Evolutionary conservation across 2,888 invertebrate species (phyloP).

Genomic region (Priocnemis perturbator): DNA sequence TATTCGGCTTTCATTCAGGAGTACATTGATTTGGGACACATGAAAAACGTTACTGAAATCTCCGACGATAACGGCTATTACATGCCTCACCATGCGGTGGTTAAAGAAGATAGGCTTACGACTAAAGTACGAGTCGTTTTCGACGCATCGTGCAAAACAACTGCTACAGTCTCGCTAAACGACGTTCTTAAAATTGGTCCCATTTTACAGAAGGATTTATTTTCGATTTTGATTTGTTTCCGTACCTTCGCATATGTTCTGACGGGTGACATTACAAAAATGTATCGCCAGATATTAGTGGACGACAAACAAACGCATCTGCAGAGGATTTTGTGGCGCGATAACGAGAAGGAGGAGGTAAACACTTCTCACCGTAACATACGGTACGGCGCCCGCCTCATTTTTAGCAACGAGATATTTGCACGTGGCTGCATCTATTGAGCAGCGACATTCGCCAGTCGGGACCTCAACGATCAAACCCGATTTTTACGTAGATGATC

Average conservation of each 20-base stretch:
- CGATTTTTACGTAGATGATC: slow-evolving; percentile 39
- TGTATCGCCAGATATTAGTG: slow-evolving; percentile 11
- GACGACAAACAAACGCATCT: not conserved
- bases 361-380: not conserved
- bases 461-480: not conserved
- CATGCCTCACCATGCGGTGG: slow-evolving; percentile 22
- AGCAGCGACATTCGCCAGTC: not conserved
- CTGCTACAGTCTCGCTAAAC: slow-evolving; percentile 2
- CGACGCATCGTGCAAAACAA: slow-evolving; percentile 16
- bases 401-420: slow-evolving; percentile 16
- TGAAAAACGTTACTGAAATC: slow-evolving; percentile 3
- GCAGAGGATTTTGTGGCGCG: slow-evolving; percentile 1
- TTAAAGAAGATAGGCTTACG: slow-evolving; percentile 10
- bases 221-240: not conserved
- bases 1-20: slow-evolving; percentile 27
- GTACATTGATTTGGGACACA: slow-evolving; percentile 16
- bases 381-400: slow-evolving; percentile 1
- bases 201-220: slow-evolving; percentile 9
- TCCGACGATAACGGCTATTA: slow-evolving; percentile 4
- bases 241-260: slow-evolving; percentile 8
- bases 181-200: slow-evolving; percentile 3
- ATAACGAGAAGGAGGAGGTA: not conserved
- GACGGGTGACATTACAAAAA: slow-evolving; percentile 22
- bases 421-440: slow-evolving; percentile 8
- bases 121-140: slow-evolving; percentile 23